Base-by-base conservation (phyloP, 2,113 vertebrate species). In the Ailurus styani region DNA sequence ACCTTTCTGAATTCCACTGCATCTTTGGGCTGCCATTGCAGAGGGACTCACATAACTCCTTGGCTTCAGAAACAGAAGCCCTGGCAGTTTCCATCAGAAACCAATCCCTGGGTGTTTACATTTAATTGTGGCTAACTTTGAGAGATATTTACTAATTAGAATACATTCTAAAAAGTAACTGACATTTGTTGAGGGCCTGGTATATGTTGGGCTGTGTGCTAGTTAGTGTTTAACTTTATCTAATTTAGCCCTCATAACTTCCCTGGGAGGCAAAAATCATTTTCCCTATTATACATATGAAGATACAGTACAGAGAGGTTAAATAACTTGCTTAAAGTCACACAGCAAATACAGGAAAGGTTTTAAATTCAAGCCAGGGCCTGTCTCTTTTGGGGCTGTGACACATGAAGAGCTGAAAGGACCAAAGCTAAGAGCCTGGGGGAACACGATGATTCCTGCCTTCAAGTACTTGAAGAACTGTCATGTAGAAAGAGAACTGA, bases 71-170 rank as follows among this genome's bases (percentile, higher is more conserved):
- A 90, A 42, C 55, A 25, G 29, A 75, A 62, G n/a, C 40, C 50
- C 42, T 94, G 50, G 13, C 5, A 37, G 13, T 91, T 90, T 21
- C 52, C 21, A 40, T 94, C 14, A 77, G 93, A 97, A 95, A 45
- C 70, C 75, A 78, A 8, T 86, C 23, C 42, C 73, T 95, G 95
- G 50, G 27, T 82, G 21, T 87, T 87, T 91, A 52, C 0, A 3
- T 95, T 93, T 93, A 84, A 86, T 94, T 90, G 60, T 96, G 60
- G 50, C n/a, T 95, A 84, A 77, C 91, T 96, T 86, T 82, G 73
- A 94, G 60, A 70, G n/a, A 78, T 72, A 81, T 31, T 83, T 81
- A 20, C 85, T 70, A 92, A 34, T 84, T 83, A 86, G 64, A 42
- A 47, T 96, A 85, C 37, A 81, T 83, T 82, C 55, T 87, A 64